Percentiles rank a stretch among this genome's conserved stretches.
Evolutionary conservation across 2,888 invertebrate species (phyloP).

Genomic region (Tuberolachnus salignus): DNA sequence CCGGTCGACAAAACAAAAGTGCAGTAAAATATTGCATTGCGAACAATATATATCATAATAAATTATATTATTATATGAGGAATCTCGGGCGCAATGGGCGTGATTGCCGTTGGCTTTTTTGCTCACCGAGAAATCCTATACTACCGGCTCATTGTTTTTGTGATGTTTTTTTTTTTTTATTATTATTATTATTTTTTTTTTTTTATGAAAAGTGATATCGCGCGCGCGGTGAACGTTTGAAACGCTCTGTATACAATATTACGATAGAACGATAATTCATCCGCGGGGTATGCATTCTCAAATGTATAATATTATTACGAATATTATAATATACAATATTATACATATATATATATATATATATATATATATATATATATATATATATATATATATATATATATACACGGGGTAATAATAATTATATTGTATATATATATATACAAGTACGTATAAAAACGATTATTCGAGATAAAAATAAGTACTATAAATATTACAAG

Average conservation of each 20-base stretch:
- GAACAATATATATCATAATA: conserved; percentile 22
- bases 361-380: no score
- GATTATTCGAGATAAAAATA: conserved; percentile 3
- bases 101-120: conserved; percentile 41
- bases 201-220: conserved; percentile 40
- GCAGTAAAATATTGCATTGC: conserved; percentile 8
- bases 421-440: no score
- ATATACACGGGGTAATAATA: no score
- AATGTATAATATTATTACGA: background rate
- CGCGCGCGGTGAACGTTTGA: conserved; percentile 14
- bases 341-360: no score
- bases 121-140: conserved; percentile 17
- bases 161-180: conserved; percentile 28
- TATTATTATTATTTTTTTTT: no score
- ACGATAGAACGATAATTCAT: conserved; percentile 10
- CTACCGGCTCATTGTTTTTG: background rate
- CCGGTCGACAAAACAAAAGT: conserved; percentile 14
- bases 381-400: no score
- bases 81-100: conserved; percentile 35
- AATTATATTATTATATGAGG: conserved; percentile 9
- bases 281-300: background rate
- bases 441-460: background rate
- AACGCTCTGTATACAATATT: conserved; percentile 8
- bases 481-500: conserved; percentile 9
- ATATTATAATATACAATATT: no score